Evolutionary conservation across 92 coral and sea anemone genomes (phyloP).

Genomic region (Epizoanthus stellaris): DNA sequence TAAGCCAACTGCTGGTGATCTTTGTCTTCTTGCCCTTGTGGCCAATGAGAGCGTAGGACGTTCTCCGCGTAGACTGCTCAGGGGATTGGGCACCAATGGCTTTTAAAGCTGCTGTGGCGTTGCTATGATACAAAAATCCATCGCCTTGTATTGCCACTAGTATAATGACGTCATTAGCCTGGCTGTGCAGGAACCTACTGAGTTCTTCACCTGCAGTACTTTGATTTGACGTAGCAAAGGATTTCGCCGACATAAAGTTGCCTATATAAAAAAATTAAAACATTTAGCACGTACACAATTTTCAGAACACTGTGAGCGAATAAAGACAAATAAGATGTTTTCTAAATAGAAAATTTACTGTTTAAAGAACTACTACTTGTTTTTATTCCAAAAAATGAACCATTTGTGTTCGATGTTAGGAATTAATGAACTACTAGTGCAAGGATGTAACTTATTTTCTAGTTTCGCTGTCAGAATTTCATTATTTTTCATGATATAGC

Average conservation of each 20-base stretch:
- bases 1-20: not conserved
- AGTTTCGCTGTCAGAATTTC: too few species aligned
- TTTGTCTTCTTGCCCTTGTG: not conserved
- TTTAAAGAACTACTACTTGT: too few species aligned
- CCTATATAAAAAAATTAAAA: not conserved
- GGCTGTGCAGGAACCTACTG: constrained; percentile 3
- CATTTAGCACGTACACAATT: too few species aligned
- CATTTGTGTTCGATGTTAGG: too few species aligned
- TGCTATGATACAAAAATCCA: constrained; percentile 15
- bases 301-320: too few species aligned
- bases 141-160: constrained; percentile 7
- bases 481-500: too few species aligned
- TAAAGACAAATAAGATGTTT: too few species aligned
- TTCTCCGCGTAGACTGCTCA: not conserved
- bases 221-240: constrained; percentile 3
- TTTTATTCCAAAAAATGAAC: too few species aligned
- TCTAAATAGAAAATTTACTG: not conserved
- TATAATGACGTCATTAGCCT: constrained; percentile 12
- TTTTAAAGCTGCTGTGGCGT: constrained; percentile 6
- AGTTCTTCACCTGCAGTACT: constrained; percentile 9
- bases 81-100: constrained; percentile 3
- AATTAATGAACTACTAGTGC: too few species aligned
- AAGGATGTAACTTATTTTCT: too few species aligned
- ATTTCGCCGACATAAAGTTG: not conserved
- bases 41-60: constrained; percentile 12